Evolutionary conservation across 2,888 invertebrate genomes (phyloP).

Genomic region (Meliscaeva auricollis): DNA sequence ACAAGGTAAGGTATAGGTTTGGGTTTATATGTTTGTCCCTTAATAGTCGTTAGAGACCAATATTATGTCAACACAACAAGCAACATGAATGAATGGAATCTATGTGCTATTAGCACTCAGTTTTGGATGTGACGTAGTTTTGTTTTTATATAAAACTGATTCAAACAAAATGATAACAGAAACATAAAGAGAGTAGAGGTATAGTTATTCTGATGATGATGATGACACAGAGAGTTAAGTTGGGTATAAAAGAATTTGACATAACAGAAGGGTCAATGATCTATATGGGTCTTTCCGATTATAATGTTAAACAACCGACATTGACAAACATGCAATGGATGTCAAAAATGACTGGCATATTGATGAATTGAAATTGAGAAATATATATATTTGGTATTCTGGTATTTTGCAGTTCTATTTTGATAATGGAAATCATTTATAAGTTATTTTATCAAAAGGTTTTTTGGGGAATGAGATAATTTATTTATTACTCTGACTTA

Average conservation of each 20-base stretch:
- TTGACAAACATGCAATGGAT: constrained; percentile 3
- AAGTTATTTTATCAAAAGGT: neutral
- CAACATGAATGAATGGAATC: constrained; percentile 11
- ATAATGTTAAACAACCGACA: neutral
- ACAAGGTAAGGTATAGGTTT: too few relatives aligned
- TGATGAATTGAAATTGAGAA: neutral
- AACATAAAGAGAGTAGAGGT: neutral
- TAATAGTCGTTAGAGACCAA: constrained; percentile 34
- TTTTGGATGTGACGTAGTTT: neutral
- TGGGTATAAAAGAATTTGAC: constrained; percentile 2
- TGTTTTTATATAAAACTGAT: constrained; percentile 6
- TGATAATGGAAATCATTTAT: neutral
- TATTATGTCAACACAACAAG: constrained; percentile 34
- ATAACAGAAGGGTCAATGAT: constrained; percentile 14
- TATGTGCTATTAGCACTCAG: constrained; percentile 12
- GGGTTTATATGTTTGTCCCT: constrained; percentile 18
- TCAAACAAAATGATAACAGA: constrained; percentile 21
- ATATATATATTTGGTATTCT: neutral
- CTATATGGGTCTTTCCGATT: constrained; percentile 11
- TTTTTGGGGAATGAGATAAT: too few relatives aligned
- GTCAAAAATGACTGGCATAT: neutral
- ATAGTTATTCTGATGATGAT: too few relatives aligned
- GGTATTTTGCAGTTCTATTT: neutral
- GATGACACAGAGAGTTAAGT: constrained; percentile 15
- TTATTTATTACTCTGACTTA: too few relatives aligned